Evolutionary conservation across 2,797 vertebrate species (phyloP), one percentile per base, ranked within the genome.

Genomic region (Knipowitschia caucasica): DNA sequence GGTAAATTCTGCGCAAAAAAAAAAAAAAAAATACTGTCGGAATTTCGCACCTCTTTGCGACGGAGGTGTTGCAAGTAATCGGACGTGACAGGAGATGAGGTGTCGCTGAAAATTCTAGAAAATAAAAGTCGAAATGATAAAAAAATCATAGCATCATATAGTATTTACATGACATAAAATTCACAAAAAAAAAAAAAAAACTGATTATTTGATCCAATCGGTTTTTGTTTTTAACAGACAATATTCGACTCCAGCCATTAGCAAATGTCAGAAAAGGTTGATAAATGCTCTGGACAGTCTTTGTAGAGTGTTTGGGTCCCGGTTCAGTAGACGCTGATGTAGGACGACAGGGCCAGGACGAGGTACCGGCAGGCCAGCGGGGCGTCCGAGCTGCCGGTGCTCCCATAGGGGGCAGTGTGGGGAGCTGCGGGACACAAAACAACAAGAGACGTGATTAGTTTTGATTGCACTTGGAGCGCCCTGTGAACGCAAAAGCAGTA

Each of bases 291-390:
- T 93, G 86, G 92, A 92, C 89, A 93, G 89, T 94, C 91, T 94
- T 90, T 95, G 93, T 44, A 91, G 93, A 90, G 91, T 65, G 85
- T 84, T 85, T 65, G 82, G 88, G 90, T 89, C 90, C 91, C 91
- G 85, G 91, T 92, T 95, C n/a, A 96, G 92, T 95, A 93, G 89
- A 93, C 87, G 84, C 93, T 96, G 91, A 94, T 92, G 92, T 95
- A 89, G 88, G 93, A 93, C 89, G 93, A 92, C 65, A 99, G 92
- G 76, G 91, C 91, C 92, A 98, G 83, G 86, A 96, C 91, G 87
- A 98, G 94, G 92, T 92, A 92, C 84, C 92, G 92, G 91, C 95
- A 95, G 90, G 95, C 94, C 89, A 94, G 91, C 56, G 93, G 91
- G 86, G 93, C 77, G 56, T 93, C 92, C 1, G 93, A 93, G 0